Percentiles rank a stretch among this genome's conserved stretches.
Conservation (phyloP, 2,113 vertebrate genomes). For the Psittacus erithacus region DNA sequence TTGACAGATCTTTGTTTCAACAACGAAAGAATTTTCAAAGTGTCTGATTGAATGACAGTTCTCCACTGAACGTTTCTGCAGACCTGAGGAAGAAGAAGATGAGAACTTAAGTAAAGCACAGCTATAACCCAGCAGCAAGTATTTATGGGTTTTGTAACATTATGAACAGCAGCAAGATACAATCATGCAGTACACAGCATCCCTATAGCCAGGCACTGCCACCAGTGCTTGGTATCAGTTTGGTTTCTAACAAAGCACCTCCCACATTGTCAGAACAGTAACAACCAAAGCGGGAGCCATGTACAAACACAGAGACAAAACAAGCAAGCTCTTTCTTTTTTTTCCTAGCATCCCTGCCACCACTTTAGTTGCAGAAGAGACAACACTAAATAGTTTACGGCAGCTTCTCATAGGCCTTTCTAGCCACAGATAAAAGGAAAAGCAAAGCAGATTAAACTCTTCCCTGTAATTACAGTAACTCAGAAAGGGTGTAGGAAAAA, state of each 20-base stretch:
- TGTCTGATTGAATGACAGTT: slow-evolving; percentile 89
- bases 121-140: not conserved
- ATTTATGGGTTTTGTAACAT: rapidly evolving
- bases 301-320: not conserved
- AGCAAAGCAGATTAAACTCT: not conserved
- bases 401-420: not conserved
- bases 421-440: not conserved
- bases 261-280: not conserved
- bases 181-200: rapidly evolving
- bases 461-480: not conserved
- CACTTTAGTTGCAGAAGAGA: not conserved
- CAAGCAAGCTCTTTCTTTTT: not conserved
- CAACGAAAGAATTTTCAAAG: slow-evolving; percentile 91
- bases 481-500: not conserved
- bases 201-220: not conserved
- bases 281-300: not conserved
- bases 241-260: not conserved
- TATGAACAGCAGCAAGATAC: not conserved
- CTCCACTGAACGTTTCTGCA: slow-evolving; percentile 89
- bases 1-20: slow-evolving; percentile 90
- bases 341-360: not conserved
- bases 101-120: not conserved
- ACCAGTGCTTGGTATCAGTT: rapidly evolving
- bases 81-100: slow-evolving; percentile 63
- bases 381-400: not conserved